Evolutionary conservation across 2,797 vertebrate genomes (phyloP).

Genomic region (Cirrhinus mrigala): DNA sequence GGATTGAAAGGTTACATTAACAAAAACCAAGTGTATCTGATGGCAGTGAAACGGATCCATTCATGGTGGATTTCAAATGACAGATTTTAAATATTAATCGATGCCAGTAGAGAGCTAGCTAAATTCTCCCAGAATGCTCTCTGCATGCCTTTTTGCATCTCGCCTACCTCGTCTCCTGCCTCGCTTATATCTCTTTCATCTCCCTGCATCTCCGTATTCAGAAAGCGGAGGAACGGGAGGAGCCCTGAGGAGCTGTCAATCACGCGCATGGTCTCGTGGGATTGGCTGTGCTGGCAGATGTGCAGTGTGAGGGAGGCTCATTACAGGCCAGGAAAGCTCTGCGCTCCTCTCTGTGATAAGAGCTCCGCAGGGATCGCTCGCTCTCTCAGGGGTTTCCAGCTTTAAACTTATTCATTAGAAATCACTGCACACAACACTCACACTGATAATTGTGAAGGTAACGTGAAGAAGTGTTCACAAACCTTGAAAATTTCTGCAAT

Average conservation of each 20-base stretch:
- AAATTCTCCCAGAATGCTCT: slow-evolving; percentile 29
- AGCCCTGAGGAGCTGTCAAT: slow-evolving; percentile 79
- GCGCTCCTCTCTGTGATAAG: slow-evolving; percentile 78
- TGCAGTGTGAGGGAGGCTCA: slow-evolving; percentile 77
- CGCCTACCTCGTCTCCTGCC: not conserved
- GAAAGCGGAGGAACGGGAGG: slow-evolving; percentile 52
- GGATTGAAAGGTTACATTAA: not conserved
- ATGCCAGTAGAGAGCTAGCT: not conserved
- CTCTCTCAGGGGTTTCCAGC: slow-evolving; percentile 32
- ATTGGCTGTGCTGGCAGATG: slow-evolving; percentile 78
- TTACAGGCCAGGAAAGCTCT: slow-evolving; percentile 76
- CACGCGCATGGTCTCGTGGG: slow-evolving; percentile 72
- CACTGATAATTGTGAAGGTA: slow-evolving; percentile 23
- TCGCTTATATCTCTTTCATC: slow-evolving; percentile 4
- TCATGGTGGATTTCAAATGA: not conserved
- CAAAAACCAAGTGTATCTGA: not conserved
- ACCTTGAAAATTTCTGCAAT: not conserved
- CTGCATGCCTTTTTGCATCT: not conserved
- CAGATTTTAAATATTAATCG: not conserved
- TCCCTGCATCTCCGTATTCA: slow-evolving; percentile 22
- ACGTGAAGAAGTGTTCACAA: not conserved
- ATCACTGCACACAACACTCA: not conserved
- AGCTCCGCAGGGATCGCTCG: slow-evolving; percentile 40
- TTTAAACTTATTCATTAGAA: slow-evolving; percentile 8
- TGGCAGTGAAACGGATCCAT: slow-evolving; percentile 2